phyloP scores from a whole-genome alignment of 2,113 vertebrate species.

The Gallinago undulata region DNA sequence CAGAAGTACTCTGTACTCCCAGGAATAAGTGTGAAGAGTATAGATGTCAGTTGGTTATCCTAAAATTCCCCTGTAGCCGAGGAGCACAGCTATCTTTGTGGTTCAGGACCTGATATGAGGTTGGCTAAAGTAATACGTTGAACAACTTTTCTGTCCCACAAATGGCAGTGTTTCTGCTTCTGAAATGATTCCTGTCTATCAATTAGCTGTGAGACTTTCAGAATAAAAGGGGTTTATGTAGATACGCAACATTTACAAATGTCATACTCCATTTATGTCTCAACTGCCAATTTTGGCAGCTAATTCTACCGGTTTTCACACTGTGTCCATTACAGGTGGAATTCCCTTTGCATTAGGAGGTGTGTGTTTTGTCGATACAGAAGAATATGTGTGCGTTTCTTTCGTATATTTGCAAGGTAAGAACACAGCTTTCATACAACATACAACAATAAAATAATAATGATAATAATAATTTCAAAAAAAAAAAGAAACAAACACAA shows the following conservation, averaged over 20 bases:
- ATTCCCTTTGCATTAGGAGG: neutral
- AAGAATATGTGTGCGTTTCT: neutral
- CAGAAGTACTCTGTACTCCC: neutral
- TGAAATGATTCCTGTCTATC: neutral
- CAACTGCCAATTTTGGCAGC: neutral
- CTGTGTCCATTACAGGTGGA: neutral
- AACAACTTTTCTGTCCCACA: neutral
- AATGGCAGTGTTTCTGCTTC: neutral
- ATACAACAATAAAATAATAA: neutral
- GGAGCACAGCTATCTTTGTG: neutral
- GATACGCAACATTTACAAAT: neutral
- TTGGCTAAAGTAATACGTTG: neutral
- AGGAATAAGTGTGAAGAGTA: neutral
- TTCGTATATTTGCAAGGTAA: neutral
- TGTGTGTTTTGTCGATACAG: neutral
- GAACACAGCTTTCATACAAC: neutral
- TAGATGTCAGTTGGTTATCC: neutral
- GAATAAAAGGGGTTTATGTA: neutral
- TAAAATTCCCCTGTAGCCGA: neutral
- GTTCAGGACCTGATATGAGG: neutral
- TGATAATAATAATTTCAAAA: no score
- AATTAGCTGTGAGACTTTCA: neutral
- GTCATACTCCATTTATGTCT: neutral
- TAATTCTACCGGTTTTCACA: neutral
- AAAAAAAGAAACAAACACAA: neutral